These are phyloP conservation scores for Cyrtodaria siliqua DNA, from an alignment of 2,888 invertebrate genomes.

Conservation along the genomic window DNA sequence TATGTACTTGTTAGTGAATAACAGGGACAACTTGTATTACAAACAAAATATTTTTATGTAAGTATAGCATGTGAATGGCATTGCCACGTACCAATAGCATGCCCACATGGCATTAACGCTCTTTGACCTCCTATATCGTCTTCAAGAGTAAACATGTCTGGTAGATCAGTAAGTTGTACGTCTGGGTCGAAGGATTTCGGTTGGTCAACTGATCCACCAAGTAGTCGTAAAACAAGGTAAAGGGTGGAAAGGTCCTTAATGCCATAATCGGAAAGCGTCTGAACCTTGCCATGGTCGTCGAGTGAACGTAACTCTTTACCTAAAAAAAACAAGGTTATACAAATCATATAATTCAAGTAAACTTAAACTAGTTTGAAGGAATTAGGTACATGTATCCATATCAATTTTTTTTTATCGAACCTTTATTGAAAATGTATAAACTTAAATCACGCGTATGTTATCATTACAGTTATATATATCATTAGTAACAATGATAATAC, in stretches of 20 bases:
- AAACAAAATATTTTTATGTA: no score
- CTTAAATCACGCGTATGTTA: not conserved
- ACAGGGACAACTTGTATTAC: no score
- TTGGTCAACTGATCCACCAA: constrained; percentile 30
- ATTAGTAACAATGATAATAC: no score
- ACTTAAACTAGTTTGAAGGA: not conserved
- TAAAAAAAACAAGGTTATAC: not conserved
- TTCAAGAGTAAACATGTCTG: constrained; percentile 69
- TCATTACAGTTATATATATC: no score
- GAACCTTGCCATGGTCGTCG: constrained; percentile 26
- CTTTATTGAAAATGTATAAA: not conserved
- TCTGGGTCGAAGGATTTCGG: constrained; percentile 50
- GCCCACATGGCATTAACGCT: constrained; percentile 69
- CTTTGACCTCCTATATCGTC: constrained; percentile 57
- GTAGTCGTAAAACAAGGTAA: constrained; percentile 44
- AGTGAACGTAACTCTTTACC: constrained; percentile 33
- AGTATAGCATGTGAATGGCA: no score
- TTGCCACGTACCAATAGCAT: constrained; percentile 62
- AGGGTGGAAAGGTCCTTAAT: constrained; percentile 50
- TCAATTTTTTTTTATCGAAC: not conserved
- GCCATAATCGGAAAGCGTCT: constrained; percentile 51
- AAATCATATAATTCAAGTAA: no score
- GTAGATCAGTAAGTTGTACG: constrained; percentile 52
- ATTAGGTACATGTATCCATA: not conserved
- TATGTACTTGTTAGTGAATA: no score